These are phyloP conservation scores for Agrotis ipsilon DNA, from an alignment of 2,888 invertebrate genomes.

Conservation along the genomic window DNA sequence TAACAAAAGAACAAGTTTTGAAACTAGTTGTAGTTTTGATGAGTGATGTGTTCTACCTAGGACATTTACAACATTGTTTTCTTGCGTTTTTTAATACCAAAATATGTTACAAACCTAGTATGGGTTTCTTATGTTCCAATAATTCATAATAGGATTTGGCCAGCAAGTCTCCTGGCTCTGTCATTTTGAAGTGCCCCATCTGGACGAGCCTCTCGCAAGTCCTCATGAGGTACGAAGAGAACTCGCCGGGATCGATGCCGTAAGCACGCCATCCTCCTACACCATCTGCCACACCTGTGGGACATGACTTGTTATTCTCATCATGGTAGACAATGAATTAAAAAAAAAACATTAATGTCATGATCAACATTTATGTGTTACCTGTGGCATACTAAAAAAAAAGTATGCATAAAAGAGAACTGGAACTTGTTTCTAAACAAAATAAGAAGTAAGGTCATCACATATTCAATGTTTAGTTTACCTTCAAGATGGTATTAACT, in stretches of 20 bases:
- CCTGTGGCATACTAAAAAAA: background rate
- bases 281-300: constrained; percentile 98
- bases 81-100: background rate
- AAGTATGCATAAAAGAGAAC: background rate
- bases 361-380: background rate
- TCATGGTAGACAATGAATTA: background rate
- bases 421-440: background rate
- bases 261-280: constrained; percentile 99
- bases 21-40: background rate
- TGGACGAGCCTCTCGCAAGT: constrained; percentile 98
- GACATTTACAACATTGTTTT: background rate
- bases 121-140: constrained; percentile 97
- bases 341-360: background rate
- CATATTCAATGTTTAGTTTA: background rate
- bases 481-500: background rate
- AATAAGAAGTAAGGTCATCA: background rate
- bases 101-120: constrained; percentile 93
- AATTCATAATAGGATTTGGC: constrained; percentile 98
- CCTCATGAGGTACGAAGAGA: constrained; percentile 98
- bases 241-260: constrained; percentile 99
- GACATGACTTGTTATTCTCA: constrained; percentile 29
- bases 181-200: constrained; percentile 96
- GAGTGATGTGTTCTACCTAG: background rate
- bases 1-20: background rate
- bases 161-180: constrained; percentile 96